phyloP scores from a whole-genome alignment of 2,888 invertebrate genomes.

The Rotaria macrura region DNA sequence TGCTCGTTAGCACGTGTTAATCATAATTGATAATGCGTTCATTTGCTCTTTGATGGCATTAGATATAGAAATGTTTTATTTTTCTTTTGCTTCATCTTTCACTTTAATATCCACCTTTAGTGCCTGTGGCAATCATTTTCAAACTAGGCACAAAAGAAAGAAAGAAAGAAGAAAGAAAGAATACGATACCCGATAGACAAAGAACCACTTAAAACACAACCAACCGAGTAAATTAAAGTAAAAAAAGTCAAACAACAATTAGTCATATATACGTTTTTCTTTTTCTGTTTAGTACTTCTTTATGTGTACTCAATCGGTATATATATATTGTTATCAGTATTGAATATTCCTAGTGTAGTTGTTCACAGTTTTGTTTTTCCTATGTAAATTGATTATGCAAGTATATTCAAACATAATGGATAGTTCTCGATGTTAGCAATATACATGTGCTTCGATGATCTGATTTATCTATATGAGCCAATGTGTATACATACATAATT shows the following conservation, averaged over 20 bases:
- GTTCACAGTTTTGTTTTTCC: neutral
- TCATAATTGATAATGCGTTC: neutral
- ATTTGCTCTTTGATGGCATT: neutral
- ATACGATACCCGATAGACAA: neutral
- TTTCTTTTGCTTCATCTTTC: neutral
- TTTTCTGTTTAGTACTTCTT: neutral
- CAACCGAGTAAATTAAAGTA: neutral
- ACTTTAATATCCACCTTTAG: neutral
- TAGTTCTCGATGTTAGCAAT: neutral
- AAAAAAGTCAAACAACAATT: slow-evolving; percentile 4
- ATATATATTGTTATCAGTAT: slow-evolving; percentile 12
- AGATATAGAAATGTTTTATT: neutral
- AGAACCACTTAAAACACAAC: neutral
- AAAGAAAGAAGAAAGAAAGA: neutral
- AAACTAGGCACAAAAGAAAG: neutral
- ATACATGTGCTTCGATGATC: neutral
- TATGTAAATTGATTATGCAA: neutral
- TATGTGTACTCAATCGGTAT: neutral
- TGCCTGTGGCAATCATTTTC: neutral
- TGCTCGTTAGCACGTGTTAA: neutral
- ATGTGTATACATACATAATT: neutral
- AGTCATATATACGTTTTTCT: neutral
- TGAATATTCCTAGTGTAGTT: neutral
- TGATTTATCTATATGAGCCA: neutral
- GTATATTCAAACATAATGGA: slow-evolving; percentile 1